These are phyloP conservation scores for Apodemia hepburni DNA, from an alignment of 2,888 invertebrate genomes.

Conservation along the genomic window DNA sequence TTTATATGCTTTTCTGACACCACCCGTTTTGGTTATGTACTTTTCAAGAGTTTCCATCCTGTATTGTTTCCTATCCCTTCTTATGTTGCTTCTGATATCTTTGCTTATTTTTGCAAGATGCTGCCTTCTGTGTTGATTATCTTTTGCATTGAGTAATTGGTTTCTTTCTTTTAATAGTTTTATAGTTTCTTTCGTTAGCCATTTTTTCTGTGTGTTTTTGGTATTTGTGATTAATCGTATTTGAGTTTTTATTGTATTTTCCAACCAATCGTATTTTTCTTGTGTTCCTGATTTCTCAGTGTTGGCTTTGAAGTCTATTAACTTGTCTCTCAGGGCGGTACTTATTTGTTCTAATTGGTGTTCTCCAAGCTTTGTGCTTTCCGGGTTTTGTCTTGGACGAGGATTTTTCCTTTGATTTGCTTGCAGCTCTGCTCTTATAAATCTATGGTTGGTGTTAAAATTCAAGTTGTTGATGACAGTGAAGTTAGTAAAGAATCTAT, in stretches of 20 bases:
- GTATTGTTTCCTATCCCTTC: slow-evolving; percentile 20
- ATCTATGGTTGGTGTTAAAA: slow-evolving; percentile 8
- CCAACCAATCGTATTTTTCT: too few relatives aligned
- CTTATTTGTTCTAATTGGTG: not conserved
- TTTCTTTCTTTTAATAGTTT: not conserved
- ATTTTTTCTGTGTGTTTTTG: not conserved
- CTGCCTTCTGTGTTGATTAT: not conserved
- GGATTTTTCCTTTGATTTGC: not conserved
- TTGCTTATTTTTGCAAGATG: slow-evolving; percentile 9
- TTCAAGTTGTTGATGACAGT: not conserved
- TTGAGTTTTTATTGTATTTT: not conserved
- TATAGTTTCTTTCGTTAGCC: not conserved
- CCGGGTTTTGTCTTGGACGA: not conserved
- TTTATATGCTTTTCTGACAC: slow-evolving; percentile 15
- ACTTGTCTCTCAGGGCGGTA: too few relatives aligned
- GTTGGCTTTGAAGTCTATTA: too few relatives aligned
- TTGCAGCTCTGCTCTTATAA: slow-evolving; percentile 1
- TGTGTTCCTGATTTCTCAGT: too few relatives aligned
- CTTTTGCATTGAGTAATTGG: not conserved
- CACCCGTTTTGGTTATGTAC: slow-evolving; percentile 6
- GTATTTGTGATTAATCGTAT: not conserved
- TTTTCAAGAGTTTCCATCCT: slow-evolving; percentile 24
- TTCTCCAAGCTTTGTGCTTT: not conserved
- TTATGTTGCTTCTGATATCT: slow-evolving; percentile 13
- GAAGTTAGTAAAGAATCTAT: slow-evolving; percentile 1